A percentile compares a stretch with the other conserved stretches of the same genome.
phyloP scores from a whole-genome alignment of 2,797 vertebrate species.

The Masticophis lateralis region DNA sequence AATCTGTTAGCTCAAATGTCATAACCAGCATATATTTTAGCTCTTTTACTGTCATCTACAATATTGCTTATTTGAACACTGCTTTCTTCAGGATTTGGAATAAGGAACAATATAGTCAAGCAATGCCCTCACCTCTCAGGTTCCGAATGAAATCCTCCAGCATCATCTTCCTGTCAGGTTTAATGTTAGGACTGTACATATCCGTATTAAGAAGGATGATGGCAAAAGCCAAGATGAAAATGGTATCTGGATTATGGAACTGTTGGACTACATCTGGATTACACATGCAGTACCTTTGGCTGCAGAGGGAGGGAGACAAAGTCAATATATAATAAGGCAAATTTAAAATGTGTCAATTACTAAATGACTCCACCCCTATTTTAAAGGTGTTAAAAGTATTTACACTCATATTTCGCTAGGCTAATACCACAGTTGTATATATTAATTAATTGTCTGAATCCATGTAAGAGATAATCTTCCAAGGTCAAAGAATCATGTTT shows the following conservation, averaged over 20 bases:
- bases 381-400: neutral
- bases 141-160: conserved; percentile 98
- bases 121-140: conserved; percentile 83
- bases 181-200: conserved; percentile 99
- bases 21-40: neutral
- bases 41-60: neutral
- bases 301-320: conserved; percentile 66
- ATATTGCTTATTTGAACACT: neutral
- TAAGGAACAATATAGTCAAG: neutral
- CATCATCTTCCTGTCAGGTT: conserved; percentile 98
- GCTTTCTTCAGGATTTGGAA: neutral
- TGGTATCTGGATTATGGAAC: conserved; percentile 99
- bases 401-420: neutral
- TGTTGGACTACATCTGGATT: conserved; percentile 98
- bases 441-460: neutral
- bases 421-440: neutral
- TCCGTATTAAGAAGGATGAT: conserved; percentile 98
- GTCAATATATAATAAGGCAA: neutral
- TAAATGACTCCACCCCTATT: neutral
- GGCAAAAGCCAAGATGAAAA: conserved; percentile 98
- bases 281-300: conserved; percentile 99
- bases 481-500: no score
- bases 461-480: neutral
- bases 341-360: neutral
- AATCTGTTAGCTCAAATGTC: neutral